Base-by-base conservation (phyloP, 2,113 vertebrate species). In the Mugil cephalus region DNA sequence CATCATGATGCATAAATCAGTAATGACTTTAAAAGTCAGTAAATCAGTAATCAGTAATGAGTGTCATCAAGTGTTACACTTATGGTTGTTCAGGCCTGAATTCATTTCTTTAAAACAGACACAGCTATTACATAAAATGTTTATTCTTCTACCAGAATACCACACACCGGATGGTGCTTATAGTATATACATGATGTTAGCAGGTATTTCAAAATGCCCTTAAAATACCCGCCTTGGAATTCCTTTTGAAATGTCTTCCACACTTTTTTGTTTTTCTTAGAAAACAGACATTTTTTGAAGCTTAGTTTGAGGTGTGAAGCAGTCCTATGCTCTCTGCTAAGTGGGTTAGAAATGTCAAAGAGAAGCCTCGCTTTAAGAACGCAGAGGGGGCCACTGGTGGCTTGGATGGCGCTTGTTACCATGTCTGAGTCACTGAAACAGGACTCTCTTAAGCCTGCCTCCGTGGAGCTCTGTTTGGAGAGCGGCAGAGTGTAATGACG, bases 351-450 rank as follows among this genome's bases (percentile, higher is more conserved):
- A 66, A 39, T 19, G 69, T 66, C 75, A 82, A 52, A 91, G 83
- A 83, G 40, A 84, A 80, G 92, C 79, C 82, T 80, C 81, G 66
- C n/a, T 84, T 87, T 50, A 75, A 55, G 17, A 83, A 24, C 50
- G 53, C 5, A 62, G 69, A 83, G 72, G 53, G 73, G 78, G 79
- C 77, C 74, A 65, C 77, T n/a, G 79, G 74, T 77, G 89, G 62
- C 69, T 60, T 63, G 13, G 45, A 42, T 59, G 73, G 82, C 10
- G 89, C 88, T 87, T 8, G 77, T 98, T 99, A 99, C 98, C 98
- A 99, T 99, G 95, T 99, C 97, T 59, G 97, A 98, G 96, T 99
- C 98, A 97, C 97, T 99, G 96, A 98, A 96, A 96, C 96, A 98
- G 91, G 96, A 95, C 94, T 96, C 95, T 86, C 93, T 93, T 87